Conservation (phyloP, 37 sponge, comb jelly and placozoan genomes). For the Halichondria panicea region DNA sequence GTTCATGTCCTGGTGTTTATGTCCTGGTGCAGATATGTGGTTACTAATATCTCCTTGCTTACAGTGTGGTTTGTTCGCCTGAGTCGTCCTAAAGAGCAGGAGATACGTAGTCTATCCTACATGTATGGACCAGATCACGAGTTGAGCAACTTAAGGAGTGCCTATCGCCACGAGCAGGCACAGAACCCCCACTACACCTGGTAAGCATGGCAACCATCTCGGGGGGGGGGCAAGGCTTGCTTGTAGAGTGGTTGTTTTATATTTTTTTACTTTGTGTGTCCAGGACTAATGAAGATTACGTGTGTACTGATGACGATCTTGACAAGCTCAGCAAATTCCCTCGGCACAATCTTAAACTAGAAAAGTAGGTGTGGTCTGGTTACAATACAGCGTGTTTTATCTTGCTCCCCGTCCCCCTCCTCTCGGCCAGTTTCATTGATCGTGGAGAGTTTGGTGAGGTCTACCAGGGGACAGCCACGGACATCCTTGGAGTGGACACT, state of each 20-base stretch:
- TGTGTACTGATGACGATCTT: conserved; percentile 61
- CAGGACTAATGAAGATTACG: conserved; percentile 55
- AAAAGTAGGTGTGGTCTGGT: conserved; percentile 41
- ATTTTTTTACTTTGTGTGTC: conserved; percentile 37
- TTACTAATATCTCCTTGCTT: too few species aligned
- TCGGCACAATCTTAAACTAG: conserved; percentile 61
- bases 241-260: neutral
- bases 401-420: too few species aligned
- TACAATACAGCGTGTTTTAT: neutral
- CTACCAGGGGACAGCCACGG: conserved; percentile 54
- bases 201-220: conserved; percentile 12
- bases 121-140: conserved; percentile 48
- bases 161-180: conserved; percentile 10
- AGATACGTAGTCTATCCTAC: conserved; percentile 15
- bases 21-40: neutral
- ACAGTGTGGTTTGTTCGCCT: neutral
- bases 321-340: conserved; percentile 66
- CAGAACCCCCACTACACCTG: conserved; percentile 57
- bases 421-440: conserved; percentile 36
- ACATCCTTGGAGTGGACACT: conserved; percentile 50
- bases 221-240: neutral
- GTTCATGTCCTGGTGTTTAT: neutral
- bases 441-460: conserved; percentile 86
- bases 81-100: neutral
- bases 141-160: conserved; percentile 34